phyloP scores from a whole-genome alignment of 2,113 vertebrate species.

The Semicossyphus pulcher region DNA sequence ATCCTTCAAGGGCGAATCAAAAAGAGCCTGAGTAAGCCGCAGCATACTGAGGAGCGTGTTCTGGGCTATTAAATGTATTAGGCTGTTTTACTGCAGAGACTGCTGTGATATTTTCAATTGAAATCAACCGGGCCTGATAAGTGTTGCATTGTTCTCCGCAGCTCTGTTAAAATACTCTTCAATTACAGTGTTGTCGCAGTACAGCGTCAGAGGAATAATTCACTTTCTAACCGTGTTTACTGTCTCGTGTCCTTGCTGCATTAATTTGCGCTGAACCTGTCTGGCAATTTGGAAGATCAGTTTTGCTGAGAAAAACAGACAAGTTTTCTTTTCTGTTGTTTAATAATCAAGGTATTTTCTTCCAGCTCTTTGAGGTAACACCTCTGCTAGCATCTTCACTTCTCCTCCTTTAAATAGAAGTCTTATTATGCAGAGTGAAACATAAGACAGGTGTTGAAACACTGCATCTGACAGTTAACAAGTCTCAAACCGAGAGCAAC shows the following conservation, averaged over 20 bases:
- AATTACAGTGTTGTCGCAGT: conserved; percentile 10
- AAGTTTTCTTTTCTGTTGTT: conserved; percentile 39
- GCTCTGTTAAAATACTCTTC: conserved; percentile 18
- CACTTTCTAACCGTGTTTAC: conserved; percentile 16
- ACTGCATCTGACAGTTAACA: conserved; percentile 71
- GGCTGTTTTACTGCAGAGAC: conserved; percentile 29
- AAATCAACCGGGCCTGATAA: conserved; percentile 27
- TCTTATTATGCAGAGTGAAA: conserved; percentile 80
- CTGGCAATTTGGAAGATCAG: background rate
- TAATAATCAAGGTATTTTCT: conserved; percentile 72
- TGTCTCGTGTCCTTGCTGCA: conserved; percentile 7
- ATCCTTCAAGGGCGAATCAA: conserved; percentile 76
- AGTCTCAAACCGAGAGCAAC: conserved; percentile 68
- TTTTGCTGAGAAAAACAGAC: no score
- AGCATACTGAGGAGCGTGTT: conserved; percentile 47
- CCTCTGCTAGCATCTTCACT: conserved; percentile 71
- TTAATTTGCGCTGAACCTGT: conserved; percentile 17
- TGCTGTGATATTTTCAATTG: conserved; percentile 36
- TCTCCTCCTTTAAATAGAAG: conserved; percentile 80
- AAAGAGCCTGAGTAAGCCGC: conserved; percentile 51
- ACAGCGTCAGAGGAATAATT: conserved; percentile 6
- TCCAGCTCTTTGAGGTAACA: conserved; percentile 71
- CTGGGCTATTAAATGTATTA: conserved; percentile 56
- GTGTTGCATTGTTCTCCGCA: background rate
- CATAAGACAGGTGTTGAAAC: conserved; percentile 78